A percentile compares a stretch with the other conserved stretches of the same genome.
phyloP scores from a whole-genome alignment of 2,888 invertebrate genomes.

The Agonopterix alstromeriana region DNA sequence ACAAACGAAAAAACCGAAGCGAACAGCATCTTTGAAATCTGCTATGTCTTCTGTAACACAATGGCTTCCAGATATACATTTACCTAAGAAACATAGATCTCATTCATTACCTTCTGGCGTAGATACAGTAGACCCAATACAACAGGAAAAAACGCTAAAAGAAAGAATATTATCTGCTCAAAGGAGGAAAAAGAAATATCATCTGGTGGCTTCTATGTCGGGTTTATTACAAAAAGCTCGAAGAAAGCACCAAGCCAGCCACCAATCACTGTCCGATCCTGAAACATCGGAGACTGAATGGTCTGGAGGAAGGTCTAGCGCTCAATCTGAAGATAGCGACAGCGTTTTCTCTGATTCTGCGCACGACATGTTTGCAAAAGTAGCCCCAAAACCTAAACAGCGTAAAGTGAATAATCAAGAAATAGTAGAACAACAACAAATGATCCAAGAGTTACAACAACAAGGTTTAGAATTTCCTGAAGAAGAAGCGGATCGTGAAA shows the following conservation, averaged over 20 bases:
- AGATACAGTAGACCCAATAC: conserved; percentile 70
- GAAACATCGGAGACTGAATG: conserved; percentile 86
- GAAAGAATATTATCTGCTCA: conserved; percentile 67
- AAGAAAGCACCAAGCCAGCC: conserved; percentile 77
- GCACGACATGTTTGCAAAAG: conserved; percentile 81
- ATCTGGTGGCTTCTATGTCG: conserved; percentile 89
- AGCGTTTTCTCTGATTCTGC: conserved; percentile 83
- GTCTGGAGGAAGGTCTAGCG: conserved; percentile 79
- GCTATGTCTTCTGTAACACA: conserved; percentile 88
- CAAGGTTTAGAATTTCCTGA: conserved; percentile 54
- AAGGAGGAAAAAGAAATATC: conserved; percentile 86
- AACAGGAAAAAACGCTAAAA: conserved; percentile 65
- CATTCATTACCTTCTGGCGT: conserved; percentile 87
- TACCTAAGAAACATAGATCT: conserved; percentile 86
- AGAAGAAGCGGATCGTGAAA: conserved; percentile 44
- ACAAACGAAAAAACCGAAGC: conserved; percentile 80
- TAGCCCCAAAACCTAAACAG: conserved; percentile 64
- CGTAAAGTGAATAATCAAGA: conserved; percentile 68
- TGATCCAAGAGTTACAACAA: conserved; percentile 66
- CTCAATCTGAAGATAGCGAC: conserved; percentile 86
- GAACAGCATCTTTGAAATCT: conserved; percentile 85
- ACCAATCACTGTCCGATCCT: conserved; percentile 84
- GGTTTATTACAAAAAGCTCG: conserved; percentile 91
- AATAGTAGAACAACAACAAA: conserved; percentile 67
- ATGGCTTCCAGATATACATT: conserved; percentile 88